These are phyloP conservation scores for Chlorodrepanis virens DNA, from an alignment of 2,113 vertebrate genomes.

Conservation along the genomic window DNA sequence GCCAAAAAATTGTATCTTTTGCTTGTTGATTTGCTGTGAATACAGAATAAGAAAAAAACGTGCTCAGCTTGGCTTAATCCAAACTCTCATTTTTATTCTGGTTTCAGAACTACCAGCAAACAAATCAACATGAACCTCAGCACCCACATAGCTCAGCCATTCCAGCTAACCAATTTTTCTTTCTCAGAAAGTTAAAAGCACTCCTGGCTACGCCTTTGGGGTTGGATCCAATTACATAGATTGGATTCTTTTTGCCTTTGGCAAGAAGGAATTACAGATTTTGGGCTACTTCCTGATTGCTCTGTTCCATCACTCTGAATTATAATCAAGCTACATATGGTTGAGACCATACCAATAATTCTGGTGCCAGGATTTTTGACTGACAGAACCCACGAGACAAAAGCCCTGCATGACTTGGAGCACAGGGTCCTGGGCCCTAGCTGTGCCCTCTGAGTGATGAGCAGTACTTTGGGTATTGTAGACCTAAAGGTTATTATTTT, in stretches of 20 bases:
- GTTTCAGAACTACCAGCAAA: neutral
- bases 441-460: neutral
- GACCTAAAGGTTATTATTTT: neutral
- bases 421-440: neutral
- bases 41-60: neutral
- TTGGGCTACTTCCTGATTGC: neutral
- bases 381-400: neutral
- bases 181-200: slow-evolving; percentile 5
- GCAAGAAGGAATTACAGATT: neutral
- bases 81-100: neutral
- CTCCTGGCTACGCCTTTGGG: neutral
- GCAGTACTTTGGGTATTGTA: neutral
- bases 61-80: neutral
- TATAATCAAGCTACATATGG: neutral
- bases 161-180: neutral
- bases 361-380: neutral
- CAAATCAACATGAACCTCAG: neutral
- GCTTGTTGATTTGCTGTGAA: neutral
- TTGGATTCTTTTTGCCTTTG: slow-evolving; percentile 1
- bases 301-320: neutral
- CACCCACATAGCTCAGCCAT: neutral
- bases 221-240: neutral
- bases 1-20: neutral
- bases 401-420: neutral
- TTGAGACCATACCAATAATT: neutral